Conservation (phyloP, 1,140 invertebrate genomes). For the Drosophila azteca region DNA sequence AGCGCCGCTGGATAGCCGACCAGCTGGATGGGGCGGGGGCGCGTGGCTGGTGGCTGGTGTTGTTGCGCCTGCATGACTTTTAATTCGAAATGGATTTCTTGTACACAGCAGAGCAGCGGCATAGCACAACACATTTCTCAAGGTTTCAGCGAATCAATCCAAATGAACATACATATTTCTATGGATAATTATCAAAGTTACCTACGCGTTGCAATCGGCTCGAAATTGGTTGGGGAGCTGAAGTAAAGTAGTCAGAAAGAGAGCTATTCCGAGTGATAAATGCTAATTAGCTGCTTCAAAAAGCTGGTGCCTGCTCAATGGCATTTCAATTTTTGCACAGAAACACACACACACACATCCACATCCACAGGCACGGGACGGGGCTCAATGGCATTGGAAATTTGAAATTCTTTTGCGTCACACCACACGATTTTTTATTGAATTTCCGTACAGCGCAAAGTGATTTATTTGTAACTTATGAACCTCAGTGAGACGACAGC, state of each 20-base stretch:
- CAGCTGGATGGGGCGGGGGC: too few species aligned
- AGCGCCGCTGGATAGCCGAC: neutral
- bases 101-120: slow-evolving; percentile 12
- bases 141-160: slow-evolving; percentile 47
- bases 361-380: neutral
- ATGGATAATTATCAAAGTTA: slow-evolving; percentile 60
- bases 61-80: slow-evolving; percentile 59
- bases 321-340: slow-evolving; percentile 55
- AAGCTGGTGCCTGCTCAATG: slow-evolving; percentile 20
- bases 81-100: slow-evolving; percentile 58
- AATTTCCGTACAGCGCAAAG: slow-evolving; percentile 9
- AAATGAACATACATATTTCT: slow-evolving; percentile 24
- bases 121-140: slow-evolving; percentile 51
- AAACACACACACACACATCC: slow-evolving; percentile 22
- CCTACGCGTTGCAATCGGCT: slow-evolving; percentile 49
- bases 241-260: too few species aligned
- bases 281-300: slow-evolving; percentile 43
- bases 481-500: neutral
- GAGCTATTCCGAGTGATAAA: slow-evolving; percentile 27
- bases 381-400: slow-evolving; percentile 33
- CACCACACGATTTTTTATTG: slow-evolving; percentile 18
- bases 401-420: slow-evolving; percentile 43
- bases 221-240: slow-evolving; percentile 22
- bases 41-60: slow-evolving; percentile 2
- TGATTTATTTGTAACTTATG: neutral